Conservation (phyloP, 2,797 vertebrate species). For the Harpagifer antarcticus region DNA sequence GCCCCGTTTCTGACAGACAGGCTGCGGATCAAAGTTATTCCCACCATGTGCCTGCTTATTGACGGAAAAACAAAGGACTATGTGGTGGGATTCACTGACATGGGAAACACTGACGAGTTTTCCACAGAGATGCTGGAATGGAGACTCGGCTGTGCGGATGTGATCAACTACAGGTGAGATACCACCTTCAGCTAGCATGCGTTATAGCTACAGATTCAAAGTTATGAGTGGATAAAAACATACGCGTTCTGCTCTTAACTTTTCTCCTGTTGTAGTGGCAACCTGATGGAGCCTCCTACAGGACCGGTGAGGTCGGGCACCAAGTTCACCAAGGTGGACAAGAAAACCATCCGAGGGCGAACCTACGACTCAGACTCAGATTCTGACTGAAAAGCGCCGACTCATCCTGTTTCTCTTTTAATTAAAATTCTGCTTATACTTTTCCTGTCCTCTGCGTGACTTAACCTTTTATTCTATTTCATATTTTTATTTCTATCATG, state of each 20-base stretch:
- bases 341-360: slow-evolving; percentile 95
- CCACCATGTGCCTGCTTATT: slow-evolving; percentile 92
- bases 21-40: slow-evolving; percentile 94
- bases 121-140: slow-evolving; percentile 95
- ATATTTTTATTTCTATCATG: slow-evolving; percentile 1
- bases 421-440: slow-evolving; percentile 25
- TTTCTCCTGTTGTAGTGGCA: slow-evolving; percentile 85
- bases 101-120: slow-evolving; percentile 98
- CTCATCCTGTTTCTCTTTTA: slow-evolving; percentile 54
- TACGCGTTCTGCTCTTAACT: background rate
- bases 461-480: slow-evolving; percentile 1
- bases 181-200: background rate
- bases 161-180: slow-evolving; percentile 95
- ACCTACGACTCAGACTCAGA: slow-evolving; percentile 94
- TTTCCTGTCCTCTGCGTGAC: slow-evolving; percentile 2
- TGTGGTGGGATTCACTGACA: slow-evolving; percentile 93
- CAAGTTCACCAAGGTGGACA: slow-evolving; percentile 95
- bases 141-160: slow-evolving; percentile 92
- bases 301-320: slow-evolving; percentile 87
- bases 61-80: slow-evolving; percentile 98
- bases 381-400: slow-evolving; percentile 85
- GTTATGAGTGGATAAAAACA: background rate
- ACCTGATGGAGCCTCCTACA: slow-evolving; percentile 93
- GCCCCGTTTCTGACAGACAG: slow-evolving; percentile 95
- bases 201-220: background rate